Base-by-base conservation (phyloP, 2,797 vertebrate species). In the Graptemys geographica region DNA sequence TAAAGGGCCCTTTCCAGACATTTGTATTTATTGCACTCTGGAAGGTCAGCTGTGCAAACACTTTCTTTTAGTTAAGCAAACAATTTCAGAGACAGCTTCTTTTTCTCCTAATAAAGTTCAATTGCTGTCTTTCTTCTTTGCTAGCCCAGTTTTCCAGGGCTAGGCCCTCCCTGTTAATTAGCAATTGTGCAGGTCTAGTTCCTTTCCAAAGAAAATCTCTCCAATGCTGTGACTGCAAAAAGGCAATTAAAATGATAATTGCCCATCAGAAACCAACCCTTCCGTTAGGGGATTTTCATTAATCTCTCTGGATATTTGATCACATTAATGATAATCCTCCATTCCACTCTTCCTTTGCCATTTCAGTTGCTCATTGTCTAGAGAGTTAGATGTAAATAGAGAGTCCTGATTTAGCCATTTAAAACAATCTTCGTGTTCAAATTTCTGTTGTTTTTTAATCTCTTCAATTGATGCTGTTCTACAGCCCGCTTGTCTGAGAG, bases 381-480 rank as follows among this genome's bases (percentile, higher is more conserved):
- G 8, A n/a, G 18, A 47, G 13, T 47, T 59, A 78, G 37, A 78
- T 74, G 31, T 81, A 37, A 41, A 83, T 51, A 21, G 55, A 12
- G n/a, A n/a, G 3, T 57, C 72, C 72, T 62, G 51, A 51, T 79
- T 69, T 83, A 86, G 76, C 33, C 76, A n/a, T 72, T 85, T 65
- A 28, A 15, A n/a, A 4, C 0, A 0, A 72, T 53, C 44, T 47
- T 57, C 15, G 1, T 7, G 5, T 37, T 11, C 5, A 55, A 1
- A 0, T 9, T 1, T 19, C 49, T 0, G 0, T 21, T 31, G 10
- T 5, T 23, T 37, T 59, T 47, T 51, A 8, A 28, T 31, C 13
- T 1, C 16, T 53, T 5, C 31, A 31, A 19, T 44, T 0, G 0
- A 0, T n/a, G 44, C 23, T 41, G 33, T 23, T 83, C 44, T 10